phyloP scores from a whole-genome alignment of 2,113 vertebrate species.

The Callospermophilus lateralis region DNA sequence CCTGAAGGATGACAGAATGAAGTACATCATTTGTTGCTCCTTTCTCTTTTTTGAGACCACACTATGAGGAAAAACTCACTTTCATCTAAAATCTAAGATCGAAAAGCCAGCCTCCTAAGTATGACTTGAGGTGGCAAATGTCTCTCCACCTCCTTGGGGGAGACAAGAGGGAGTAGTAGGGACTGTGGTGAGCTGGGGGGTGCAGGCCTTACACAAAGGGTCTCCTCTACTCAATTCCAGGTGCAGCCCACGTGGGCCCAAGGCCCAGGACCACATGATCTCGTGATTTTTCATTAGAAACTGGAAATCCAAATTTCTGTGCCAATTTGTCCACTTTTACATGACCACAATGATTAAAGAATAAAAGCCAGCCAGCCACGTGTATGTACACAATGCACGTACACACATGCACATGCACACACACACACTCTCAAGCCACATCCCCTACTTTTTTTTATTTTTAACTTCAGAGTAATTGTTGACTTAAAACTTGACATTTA shows the following conservation, averaged over 20 bases:
- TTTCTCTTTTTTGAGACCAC: neutral
- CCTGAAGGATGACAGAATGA: neutral
- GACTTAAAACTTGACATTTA: neutral
- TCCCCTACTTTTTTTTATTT: neutral
- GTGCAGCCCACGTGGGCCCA: neutral
- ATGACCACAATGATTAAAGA: neutral
- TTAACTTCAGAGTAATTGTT: neutral
- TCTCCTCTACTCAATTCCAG: fast-evolving
- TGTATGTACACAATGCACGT: no score
- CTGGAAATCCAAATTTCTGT: neutral
- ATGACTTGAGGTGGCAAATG: neutral
- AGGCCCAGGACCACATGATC: no score
- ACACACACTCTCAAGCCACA: fast-evolving
- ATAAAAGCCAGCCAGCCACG: neutral
- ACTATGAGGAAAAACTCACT: neutral
- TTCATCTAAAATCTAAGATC: neutral
- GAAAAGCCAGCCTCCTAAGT: neutral
- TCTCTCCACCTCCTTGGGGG: fast-evolving
- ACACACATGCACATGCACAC: no score
- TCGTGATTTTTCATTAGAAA: neutral
- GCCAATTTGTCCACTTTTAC: neutral
- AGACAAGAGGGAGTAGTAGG: fast-evolving
- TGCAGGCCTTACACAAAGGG: neutral
- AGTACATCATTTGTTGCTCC: neutral
- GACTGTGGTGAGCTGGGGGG: fast-evolving